Conservation (phyloP, 2,113 vertebrate species). For the Melierax canorus region DNA sequence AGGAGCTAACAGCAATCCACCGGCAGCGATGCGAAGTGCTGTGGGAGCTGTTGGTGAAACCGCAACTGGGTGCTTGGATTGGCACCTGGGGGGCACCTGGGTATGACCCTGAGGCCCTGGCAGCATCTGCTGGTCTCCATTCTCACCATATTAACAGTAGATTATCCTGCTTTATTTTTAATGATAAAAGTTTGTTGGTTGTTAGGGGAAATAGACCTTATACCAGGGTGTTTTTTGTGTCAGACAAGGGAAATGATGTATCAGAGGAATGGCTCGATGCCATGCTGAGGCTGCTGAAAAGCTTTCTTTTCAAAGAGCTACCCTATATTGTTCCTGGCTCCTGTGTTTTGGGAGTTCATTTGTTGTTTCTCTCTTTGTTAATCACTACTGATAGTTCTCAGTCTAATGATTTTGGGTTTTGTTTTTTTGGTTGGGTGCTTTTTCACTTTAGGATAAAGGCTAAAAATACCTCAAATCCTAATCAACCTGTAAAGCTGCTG, state of each 20-base stretch:
- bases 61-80: accelerated
- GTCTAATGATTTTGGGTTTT: background rate
- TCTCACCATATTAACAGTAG: accelerated
- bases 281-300: background rate
- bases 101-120: accelerated
- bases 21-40: background rate
- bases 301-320: background rate
- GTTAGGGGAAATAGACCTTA: background rate
- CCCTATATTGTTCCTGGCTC: background rate
- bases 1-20: background rate
- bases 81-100: accelerated
- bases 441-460: background rate
- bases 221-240: background rate
- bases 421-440: background rate
- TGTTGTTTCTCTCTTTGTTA: background rate
- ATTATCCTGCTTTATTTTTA: background rate
- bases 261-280: background rate
- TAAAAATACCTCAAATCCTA: background rate
- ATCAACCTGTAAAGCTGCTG: background rate
- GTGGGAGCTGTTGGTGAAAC: background rate
- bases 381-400: background rate
- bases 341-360: background rate
- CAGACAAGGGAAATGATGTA: background rate
- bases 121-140: background rate
- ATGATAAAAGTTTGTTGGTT: background rate